Evolutionary conservation across 2,113 vertebrate genomes (phyloP).

Genomic region (Cavia aperea): DNA sequence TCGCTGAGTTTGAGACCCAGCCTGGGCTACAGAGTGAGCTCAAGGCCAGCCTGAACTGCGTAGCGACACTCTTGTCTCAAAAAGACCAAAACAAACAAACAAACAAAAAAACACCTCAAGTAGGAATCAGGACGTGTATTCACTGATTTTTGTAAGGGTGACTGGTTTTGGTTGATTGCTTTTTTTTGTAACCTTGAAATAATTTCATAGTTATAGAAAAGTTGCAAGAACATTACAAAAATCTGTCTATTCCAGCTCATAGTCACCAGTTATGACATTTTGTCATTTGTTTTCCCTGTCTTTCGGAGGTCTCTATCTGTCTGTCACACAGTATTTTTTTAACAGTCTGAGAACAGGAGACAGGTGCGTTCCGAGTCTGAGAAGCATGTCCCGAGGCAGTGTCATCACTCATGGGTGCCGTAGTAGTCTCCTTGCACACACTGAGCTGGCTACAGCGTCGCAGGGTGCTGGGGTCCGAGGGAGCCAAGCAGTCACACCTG

Average conservation of each 20-base stretch:
- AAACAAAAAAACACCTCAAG: background rate
- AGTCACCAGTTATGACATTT: slow-evolving; percentile 7
- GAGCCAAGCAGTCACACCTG: background rate
- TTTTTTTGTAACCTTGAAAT: slow-evolving; percentile 35
- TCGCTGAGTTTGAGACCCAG: no score
- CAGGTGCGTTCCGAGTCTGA: background rate
- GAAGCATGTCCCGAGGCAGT: background rate
- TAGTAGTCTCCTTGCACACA: background rate
- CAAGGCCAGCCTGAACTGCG: no score
- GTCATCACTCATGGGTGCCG: no score
- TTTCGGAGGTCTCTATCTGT: background rate
- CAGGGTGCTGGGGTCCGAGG: background rate
- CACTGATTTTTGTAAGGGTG: background rate
- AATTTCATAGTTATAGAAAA: background rate
- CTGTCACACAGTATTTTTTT: background rate
- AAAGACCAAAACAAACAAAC: no score
- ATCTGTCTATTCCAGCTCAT: background rate
- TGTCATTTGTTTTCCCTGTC: background rate
- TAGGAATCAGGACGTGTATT: background rate
- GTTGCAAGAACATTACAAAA: background rate
- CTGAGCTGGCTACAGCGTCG: background rate
- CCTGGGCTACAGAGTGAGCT: no score
- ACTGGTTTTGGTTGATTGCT: background rate
- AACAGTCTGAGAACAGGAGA: background rate
- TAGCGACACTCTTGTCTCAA: no score